Evolutionary conservation across 2,797 vertebrate species (phyloP).

Genomic region (Chelonia mydas): DNA sequence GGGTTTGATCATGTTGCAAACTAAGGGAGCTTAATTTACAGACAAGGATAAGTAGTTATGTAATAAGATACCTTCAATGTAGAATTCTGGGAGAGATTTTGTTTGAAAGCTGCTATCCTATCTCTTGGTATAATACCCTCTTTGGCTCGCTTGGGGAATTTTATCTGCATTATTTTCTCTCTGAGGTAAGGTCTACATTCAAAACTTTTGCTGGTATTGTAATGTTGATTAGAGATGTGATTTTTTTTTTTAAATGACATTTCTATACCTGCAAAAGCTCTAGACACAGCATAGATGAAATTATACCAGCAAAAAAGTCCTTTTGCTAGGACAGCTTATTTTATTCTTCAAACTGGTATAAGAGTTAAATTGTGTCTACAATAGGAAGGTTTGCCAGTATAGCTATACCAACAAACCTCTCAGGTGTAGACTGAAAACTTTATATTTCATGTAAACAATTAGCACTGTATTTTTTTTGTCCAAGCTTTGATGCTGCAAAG

Average conservation of each 20-base stretch:
- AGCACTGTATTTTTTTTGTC: background rate
- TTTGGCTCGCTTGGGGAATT: background rate
- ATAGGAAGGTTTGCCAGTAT: background rate
- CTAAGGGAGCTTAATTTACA: background rate
- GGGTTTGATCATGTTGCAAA: background rate
- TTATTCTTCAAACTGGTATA: background rate
- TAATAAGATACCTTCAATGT: background rate
- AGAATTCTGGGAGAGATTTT: background rate
- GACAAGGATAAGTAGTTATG: background rate
- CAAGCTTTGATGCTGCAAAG: background rate
- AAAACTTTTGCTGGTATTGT: background rate
- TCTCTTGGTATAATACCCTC: background rate
- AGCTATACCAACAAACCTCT: background rate
- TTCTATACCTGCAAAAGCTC: background rate
- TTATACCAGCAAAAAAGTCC: background rate
- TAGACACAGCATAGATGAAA: background rate
- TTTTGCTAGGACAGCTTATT: background rate
- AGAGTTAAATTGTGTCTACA: background rate
- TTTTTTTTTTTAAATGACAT: background rate
- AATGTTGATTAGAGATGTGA: background rate
- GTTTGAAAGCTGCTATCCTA: background rate
- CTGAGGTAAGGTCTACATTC: too few relatives aligned
- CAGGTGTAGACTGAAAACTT: background rate
- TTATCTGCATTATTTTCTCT: background rate
- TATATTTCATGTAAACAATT: background rate